phyloP scores from a whole-genome alignment of 2,113 vertebrate species.

The Cheirogaleus medius region DNA sequence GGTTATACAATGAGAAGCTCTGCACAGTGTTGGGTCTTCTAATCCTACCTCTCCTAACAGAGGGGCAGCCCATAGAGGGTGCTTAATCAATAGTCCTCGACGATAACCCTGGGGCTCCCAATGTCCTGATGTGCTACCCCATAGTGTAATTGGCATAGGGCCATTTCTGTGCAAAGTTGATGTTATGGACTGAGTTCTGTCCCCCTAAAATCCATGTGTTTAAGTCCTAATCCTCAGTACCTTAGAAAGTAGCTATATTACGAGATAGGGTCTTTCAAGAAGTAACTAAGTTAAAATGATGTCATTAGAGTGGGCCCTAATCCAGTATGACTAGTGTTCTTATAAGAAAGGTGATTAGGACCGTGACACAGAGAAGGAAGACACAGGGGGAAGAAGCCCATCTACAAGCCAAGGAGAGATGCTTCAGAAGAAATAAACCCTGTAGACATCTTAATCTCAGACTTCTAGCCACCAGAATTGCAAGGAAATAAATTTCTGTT shows the following conservation, averaged over 20 bases:
- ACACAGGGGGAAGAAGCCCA: neutral
- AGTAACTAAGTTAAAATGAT: neutral
- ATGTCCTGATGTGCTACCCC: neutral
- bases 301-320: neutral
- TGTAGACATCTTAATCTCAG: neutral
- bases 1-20: conserved; percentile 25
- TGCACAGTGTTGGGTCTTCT: neutral
- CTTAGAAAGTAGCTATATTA: neutral
- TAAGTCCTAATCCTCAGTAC: neutral
- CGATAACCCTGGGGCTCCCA: neutral
- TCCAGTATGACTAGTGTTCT: neutral
- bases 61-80: neutral
- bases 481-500: neutral
- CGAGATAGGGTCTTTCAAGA: neutral
- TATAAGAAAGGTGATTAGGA: neutral
- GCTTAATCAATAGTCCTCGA: neutral
- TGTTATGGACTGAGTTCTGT: neutral
- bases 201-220: neutral
- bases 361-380: neutral
- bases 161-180: neutral
- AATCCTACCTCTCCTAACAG: neutral
- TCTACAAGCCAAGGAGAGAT: neutral
- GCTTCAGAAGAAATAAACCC: neutral
- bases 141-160: neutral
- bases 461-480: neutral